Evolutionary conservation across 2,797 vertebrate genomes (phyloP), one percentile per base, ranked within the genome.

Genomic region (Pipistrellus pygmaeus): DNA sequence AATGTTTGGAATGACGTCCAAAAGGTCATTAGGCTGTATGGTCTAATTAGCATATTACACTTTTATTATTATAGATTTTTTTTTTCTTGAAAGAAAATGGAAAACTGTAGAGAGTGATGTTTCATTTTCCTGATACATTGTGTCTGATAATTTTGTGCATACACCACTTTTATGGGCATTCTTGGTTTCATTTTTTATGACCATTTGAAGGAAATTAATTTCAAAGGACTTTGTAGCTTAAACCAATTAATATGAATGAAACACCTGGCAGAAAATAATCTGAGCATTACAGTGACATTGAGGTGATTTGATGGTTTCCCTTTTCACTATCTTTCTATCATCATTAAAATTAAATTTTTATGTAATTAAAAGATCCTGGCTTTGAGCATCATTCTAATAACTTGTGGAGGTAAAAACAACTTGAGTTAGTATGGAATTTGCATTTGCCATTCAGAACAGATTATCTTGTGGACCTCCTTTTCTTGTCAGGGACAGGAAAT

Each of bases 391-490:
- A 10, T 44, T 97, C 27, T 51, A 96, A 32, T 85, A 94, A 90
- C 23, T 5, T 2, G 2, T 77, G 53, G 53, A 69, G 38, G 57
- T 55, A 57, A 48, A 75, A 90, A 78, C 18, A 84, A 66, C 44
- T 35, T 87, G 80, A 96, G 82, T 93, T 90, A 95, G 66, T n/a
- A 93, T 69, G 89, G 77, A 72, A 38, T 96, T 95, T 96, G 81
- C 91, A 97, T 97, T 96, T 97, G 87, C 77, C 75, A 90, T 97
- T 97, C 95, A 93, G 91, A 96, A 53, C 68, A 97, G 96, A 96
- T 90, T 87, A 95, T 97, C 92, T 95, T 88, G 73, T 86, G 92
- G 94, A 94, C 92, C 93, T 96, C 84, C 35, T 95, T 92, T 77
- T 91, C 82, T 88, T 95, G 83, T 92, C 69, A 20, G 85, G 72